Percentiles rank a stretch among this genome's conserved stretches.
Conservation (phyloP, 2,888 invertebrate species). For the Acronicta alni region DNA sequence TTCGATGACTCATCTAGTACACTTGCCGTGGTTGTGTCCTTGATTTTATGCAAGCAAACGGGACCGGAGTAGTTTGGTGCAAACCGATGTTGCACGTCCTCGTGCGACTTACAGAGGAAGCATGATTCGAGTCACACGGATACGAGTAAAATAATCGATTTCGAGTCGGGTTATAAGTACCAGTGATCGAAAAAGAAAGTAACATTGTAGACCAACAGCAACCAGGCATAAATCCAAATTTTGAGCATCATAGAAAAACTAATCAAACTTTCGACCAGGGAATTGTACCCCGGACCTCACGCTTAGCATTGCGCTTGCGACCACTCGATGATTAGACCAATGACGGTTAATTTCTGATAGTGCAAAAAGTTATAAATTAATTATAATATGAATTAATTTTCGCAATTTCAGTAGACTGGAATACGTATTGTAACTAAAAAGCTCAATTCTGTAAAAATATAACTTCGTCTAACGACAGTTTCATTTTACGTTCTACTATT, state of each 20-base stretch:
- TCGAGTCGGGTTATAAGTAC: neutral
- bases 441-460: too few relatives aligned
- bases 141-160: conserved; percentile 1
- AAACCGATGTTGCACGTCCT: conserved; percentile 39
- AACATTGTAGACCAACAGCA: too few relatives aligned
- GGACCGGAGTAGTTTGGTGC: conserved; percentile 20
- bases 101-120: conserved; percentile 33
- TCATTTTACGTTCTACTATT: neutral
- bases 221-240: too few relatives aligned
- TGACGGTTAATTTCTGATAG: too few relatives aligned
- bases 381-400: too few relatives aligned
- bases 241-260: too few relatives aligned
- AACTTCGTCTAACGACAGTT: neutral
- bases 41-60: conserved; percentile 42
- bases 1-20: conserved; percentile 23
- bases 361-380: too few relatives aligned
- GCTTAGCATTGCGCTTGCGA: too few relatives aligned
- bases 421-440: neutral
- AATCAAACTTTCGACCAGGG: too few relatives aligned
- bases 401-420: too few relatives aligned
- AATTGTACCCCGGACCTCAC: too few relatives aligned
- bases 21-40: conserved; percentile 22
- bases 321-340: too few relatives aligned
- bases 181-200: neutral
- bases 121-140: conserved; percentile 4